These are phyloP conservation scores for Excalfactoria chinensis DNA, from an alignment of 2,113 vertebrate genomes.

Conservation along the genomic window DNA sequence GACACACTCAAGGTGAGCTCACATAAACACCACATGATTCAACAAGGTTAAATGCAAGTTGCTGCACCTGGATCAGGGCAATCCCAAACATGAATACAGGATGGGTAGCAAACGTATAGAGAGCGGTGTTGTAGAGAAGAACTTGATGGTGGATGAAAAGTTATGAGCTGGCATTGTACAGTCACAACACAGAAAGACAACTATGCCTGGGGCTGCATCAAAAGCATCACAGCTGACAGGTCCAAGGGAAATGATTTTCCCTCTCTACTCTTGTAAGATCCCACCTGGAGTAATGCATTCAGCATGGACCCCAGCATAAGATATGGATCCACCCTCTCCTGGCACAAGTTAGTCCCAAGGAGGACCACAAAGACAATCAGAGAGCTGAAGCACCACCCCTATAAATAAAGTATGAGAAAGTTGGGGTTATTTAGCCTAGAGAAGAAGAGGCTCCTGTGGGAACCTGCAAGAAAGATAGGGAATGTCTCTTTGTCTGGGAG, in stretches of 20 bases:
- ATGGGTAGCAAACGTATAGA: neutral
- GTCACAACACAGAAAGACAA: neutral
- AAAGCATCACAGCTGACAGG: neutral
- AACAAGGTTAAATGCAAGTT: neutral
- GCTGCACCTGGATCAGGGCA: neutral
- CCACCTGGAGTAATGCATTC: neutral
- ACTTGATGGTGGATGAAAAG: neutral
- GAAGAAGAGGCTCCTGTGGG: neutral
- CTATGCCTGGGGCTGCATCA: neutral
- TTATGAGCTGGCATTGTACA: neutral
- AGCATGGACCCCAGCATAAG: neutral
- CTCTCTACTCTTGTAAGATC: neutral
- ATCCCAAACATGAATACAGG: neutral
- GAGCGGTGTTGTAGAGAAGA: neutral
- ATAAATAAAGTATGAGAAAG: neutral
- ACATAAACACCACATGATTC: neutral
- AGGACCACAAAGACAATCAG: neutral
- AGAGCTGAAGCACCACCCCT: neutral
- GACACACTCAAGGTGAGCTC: neutral
- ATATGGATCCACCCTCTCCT: neutral
- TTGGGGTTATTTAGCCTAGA: neutral
- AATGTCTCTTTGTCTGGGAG: neutral
- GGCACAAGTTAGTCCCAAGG: neutral
- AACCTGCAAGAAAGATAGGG: neutral
- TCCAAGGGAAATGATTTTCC: neutral